Evolutionary conservation across 1,140 invertebrate species (phyloP).

Genomic region (Dufourea novaeangliae): DNA sequence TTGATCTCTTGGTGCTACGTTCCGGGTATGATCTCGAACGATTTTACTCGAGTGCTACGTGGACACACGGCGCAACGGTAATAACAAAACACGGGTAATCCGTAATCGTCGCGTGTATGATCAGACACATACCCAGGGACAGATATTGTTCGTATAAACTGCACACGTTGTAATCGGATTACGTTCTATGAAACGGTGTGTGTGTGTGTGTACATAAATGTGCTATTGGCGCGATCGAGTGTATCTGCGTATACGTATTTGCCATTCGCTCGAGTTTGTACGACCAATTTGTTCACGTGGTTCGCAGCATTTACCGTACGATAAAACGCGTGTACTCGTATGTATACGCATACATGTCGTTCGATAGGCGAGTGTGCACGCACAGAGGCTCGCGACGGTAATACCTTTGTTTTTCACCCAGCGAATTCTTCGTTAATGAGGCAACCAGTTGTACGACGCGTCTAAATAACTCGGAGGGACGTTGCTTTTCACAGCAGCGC

Average conservation of each 20-base stretch:
- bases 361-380: not conserved
- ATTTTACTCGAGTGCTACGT: not conserved
- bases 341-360: not conserved
- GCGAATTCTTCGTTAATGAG: conserved; percentile 16
- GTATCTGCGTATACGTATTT: conserved; percentile 31
- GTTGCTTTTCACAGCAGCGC: too few relatives aligned
- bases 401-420: conserved; percentile 39
- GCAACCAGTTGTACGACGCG: not conserved
- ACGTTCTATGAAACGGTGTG: not conserved
- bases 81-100: not conserved
- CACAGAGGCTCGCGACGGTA: not conserved
- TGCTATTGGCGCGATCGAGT: not conserved
- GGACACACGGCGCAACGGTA: not conserved
- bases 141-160: conserved; percentile 15
- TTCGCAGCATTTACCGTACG: not conserved
- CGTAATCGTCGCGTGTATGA: not conserved
- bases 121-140: too few relatives aligned
- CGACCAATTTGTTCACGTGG: conserved; percentile 22
- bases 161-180: conserved; percentile 42
- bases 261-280: conserved; percentile 1
- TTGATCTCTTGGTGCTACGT: too few relatives aligned
- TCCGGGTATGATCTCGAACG: too few relatives aligned
- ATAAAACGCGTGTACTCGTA: conserved; percentile 29
- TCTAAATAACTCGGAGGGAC: too few relatives aligned
- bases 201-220: too few relatives aligned